A percentile compares a stretch with the other conserved stretches of the same genome.
phyloP scores from a whole-genome alignment of 2,113 vertebrate species.

The Anser brachyrhynchus region DNA sequence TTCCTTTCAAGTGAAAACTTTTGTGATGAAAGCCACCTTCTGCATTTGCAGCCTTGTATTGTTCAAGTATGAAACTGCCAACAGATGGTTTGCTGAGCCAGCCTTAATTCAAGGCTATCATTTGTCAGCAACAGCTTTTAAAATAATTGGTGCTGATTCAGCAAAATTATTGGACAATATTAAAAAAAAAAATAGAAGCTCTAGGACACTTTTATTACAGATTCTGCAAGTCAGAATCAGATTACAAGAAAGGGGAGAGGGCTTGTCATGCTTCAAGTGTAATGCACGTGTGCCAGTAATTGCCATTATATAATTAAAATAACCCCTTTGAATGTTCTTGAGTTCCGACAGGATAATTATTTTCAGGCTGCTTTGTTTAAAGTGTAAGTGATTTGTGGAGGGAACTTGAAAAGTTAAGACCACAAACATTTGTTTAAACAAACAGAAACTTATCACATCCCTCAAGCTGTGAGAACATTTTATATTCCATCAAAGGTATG shows the following conservation, averaged over 20 bases:
- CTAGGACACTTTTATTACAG: slow-evolving; percentile 20
- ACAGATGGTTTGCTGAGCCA: slow-evolving; percentile 41
- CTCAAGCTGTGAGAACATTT: slow-evolving; percentile 32
- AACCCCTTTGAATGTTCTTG: neutral
- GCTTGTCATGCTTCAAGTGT: neutral
- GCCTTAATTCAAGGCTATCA: neutral
- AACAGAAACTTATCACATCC: slow-evolving; percentile 22
- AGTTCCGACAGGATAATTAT: slow-evolving; percentile 24
- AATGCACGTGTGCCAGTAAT: slow-evolving; percentile 1
- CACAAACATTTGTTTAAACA: slow-evolving; percentile 56
- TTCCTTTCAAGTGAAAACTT: slow-evolving; percentile 17
- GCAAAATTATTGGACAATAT: slow-evolving; percentile 28
- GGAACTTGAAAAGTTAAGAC: slow-evolving; percentile 52
- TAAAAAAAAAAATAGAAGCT: neutral
- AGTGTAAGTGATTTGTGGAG: slow-evolving; percentile 5
- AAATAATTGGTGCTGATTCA: slow-evolving; percentile 46
- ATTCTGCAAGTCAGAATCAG: slow-evolving; percentile 22
- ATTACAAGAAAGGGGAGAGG: slow-evolving; percentile 13
- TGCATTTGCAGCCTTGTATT: neutral
- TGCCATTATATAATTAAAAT: slow-evolving; percentile 43
- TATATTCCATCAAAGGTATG: slow-evolving; percentile 18
- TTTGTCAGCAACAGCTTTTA: neutral
- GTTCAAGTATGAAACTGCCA: neutral
- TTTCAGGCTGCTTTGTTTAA: slow-evolving; percentile 58
- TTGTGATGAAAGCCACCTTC: slow-evolving; percentile 42